Base-by-base conservation (phyloP, 2,888 invertebrate genomes). In the Noctua janthe region DNA sequence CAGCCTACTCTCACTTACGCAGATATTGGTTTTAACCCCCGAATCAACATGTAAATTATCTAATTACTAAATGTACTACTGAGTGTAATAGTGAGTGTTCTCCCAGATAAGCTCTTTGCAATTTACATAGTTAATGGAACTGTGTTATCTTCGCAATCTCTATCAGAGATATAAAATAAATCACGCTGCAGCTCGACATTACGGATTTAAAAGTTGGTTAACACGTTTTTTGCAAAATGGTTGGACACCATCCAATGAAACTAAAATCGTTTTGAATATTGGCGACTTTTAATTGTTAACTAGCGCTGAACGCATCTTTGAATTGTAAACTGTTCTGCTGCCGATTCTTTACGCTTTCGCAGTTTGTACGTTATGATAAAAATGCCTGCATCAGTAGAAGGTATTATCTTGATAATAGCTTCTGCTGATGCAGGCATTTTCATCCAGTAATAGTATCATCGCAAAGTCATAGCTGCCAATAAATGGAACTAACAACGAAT, bases 221-320 rank as follows among this genome's bases (percentile, higher is more conserved):
- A 85, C 71, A 76, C 43, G 56, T 69, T 83, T 81, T 78, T 82
- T 78, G 67, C 20, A 67, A 64, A 76, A 66, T 59, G 47, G 73
- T 87, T 88, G 88, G 88, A 85, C 77, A 49, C 7, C 39, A 75
- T 81, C 88, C 88, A 88, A 85, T 80, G 35, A 69, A 70, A 74
- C 67, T 79, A 59, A 77, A 79, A 76, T 70, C 71, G 76, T 78
- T 74, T 76, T 47, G 70, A 67, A 74, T 66, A 67, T 70, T 81
- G 69, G 72, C 39, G 23, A 56, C 64, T 76, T 29, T 35, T 71
- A 70, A 54, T n/a, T 73, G 54, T 62, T 69, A 69, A 29, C 43
- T 47, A 59, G n/a, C 0, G 15, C 2, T 39, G 15, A 13, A 64
- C 17, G 54, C n/a, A 56, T 69, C 20, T 71, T 47, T 47, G 56